Percentiles rank a stretch among this genome's conserved stretches.
Evolutionary conservation across 2,888 invertebrate genomes (phyloP).

Genomic region (Ectemnius continuus): DNA sequence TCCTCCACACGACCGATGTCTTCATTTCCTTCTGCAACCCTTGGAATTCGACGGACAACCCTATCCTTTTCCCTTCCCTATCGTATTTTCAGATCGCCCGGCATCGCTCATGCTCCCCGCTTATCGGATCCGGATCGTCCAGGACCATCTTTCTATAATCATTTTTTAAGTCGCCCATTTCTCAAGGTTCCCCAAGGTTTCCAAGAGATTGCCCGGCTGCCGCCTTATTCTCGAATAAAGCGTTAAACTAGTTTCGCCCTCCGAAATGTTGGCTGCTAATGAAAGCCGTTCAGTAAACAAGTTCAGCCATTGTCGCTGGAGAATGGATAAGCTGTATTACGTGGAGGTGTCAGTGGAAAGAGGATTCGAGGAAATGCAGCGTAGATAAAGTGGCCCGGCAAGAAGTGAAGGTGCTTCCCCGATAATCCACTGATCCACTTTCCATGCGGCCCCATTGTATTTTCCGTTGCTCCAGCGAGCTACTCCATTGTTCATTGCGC

Average conservation of each 20-base stretch:
- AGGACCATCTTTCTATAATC: no score
- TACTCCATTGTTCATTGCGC: no score
- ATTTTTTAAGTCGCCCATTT: no score
- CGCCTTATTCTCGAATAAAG: not conserved
- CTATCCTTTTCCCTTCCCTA: not conserved
- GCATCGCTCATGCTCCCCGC: not conserved
- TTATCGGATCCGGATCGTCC: not conserved
- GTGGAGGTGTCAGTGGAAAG: no score
- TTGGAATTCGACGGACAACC: conserved; percentile 4
- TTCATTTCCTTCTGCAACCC: conserved; percentile 37
- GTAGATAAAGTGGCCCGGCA: no score
- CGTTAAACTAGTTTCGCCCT: no score
- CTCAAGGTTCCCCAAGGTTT: not conserved
- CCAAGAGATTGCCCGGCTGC: not conserved
- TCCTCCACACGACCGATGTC: conserved; percentile 36
- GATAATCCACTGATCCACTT: conserved; percentile 2
- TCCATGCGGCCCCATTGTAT: not conserved
- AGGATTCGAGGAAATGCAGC: no score
- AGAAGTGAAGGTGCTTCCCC: not conserved
- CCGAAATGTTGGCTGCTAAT: no score
- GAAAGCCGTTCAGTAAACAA: no score
- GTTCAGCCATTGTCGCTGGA: no score
- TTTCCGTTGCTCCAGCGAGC: no score
- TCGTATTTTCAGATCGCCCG: not conserved
- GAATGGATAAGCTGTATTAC: no score